Base-by-base conservation (phyloP, 2,888 invertebrate genomes). In the Drosophila conformis region DNA sequence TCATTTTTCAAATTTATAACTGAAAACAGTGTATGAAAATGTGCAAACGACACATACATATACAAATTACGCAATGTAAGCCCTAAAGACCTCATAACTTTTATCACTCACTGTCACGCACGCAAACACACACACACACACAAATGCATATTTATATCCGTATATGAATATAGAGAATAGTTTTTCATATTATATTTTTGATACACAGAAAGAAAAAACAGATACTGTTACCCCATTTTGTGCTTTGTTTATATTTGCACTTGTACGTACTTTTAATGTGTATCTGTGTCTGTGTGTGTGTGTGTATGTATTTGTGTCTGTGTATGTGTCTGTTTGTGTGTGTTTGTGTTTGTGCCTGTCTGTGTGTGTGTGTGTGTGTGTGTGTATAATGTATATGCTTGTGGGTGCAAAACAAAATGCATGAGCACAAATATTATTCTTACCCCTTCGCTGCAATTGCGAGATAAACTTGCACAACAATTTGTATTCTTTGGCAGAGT, bases 41-140 rank as follows among this genome's bases (percentile, higher is more conserved):
- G 38, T 35, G 38, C 27, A n/a, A 38, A 49, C 36, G 31, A 25
- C 21, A 62, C 40, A 21, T 36, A n/a, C 21, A 62, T 49, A 21
- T 36, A 51, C 56, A 51, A 73, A 73, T 58, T 63, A 63, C 60
- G 33, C 71, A 62, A 38, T 64, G 65, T 52, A 67, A 66, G 59
- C 61, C 63, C 68, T 48, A 67, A 67, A 80, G 82, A 78, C 79
- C 72, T 64, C 87, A 86, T 89, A 82, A 84, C 77, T 87, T 80
- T 78, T 84, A 82, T 82, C 84, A 86, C 78, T 82, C 87, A 87
- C 85, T 87, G 87, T 78, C 87, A 77, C 68, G 66, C 66, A 40
- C 18, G 27, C 59, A 58, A 53, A 40, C 36, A 64, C 21, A 67
- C 54, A 72, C 58, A 53, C 51, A 61, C 49, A 69, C 49, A 49